Evolutionary conservation across 1,140 invertebrate genomes (phyloP).

Genomic region (Euschistus heros): DNA sequence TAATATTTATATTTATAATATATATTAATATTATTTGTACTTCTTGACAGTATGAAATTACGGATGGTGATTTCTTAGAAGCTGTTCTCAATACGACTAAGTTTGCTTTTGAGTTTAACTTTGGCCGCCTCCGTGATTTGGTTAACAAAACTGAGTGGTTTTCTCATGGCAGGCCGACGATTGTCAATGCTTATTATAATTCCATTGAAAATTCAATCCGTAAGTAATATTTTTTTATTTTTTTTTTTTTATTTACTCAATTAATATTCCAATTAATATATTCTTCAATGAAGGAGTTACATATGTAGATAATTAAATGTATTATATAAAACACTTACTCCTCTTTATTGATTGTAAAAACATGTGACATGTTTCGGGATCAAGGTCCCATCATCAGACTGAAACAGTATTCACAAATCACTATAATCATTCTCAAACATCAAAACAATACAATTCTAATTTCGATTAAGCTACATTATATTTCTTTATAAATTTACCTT

Average conservation of each 20-base stretch:
- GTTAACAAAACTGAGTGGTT: constrained; percentile 60
- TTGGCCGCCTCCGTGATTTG: constrained; percentile 46
- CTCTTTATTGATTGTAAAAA: no score
- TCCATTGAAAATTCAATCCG: constrained; percentile 55
- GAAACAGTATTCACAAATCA: no score
- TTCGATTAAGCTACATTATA: no score
- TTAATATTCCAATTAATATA: no score
- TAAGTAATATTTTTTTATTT: constrained; percentile 35
- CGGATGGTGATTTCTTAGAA: constrained; percentile 43
- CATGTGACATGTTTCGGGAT: no score
- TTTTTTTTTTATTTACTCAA: neutral
- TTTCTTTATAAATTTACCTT: no score
- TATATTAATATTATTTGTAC: neutral
- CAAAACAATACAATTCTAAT: no score
- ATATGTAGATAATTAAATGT: no score
- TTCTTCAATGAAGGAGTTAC: no score
- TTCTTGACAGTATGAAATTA: constrained; percentile 41
- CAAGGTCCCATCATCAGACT: no score
- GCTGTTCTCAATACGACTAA: constrained; percentile 48
- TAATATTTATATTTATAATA: neutral
- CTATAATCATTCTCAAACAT: no score
- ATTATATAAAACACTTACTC: no score
- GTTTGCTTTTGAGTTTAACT: constrained; percentile 48
- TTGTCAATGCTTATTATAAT: constrained; percentile 58
- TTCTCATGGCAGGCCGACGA: constrained; percentile 48